Percentiles rank a stretch among this genome's conserved stretches.
phyloP scores from a whole-genome alignment of 2,888 invertebrate genomes.

The Ceriagrion tenellum region DNA sequence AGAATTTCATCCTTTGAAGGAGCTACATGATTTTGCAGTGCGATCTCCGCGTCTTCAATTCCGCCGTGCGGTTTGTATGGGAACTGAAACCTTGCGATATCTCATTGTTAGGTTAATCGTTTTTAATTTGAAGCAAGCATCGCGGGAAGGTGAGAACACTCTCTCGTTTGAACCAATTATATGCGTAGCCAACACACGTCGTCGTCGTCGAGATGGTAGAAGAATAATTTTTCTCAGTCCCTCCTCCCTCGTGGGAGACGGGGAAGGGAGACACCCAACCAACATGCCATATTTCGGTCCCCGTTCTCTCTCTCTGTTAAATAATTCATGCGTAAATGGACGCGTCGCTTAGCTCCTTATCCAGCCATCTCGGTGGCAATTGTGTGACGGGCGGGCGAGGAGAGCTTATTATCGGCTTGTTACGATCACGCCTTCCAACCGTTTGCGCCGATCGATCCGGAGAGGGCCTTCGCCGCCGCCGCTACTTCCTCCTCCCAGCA shows the following conservation, averaged over 20 bases:
- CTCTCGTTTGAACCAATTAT: slow-evolving; percentile 11
- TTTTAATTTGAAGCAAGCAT: not conserved
- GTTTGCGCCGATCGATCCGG: not conserved
- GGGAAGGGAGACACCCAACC: too few relatives aligned
- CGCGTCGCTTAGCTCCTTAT: slow-evolving; percentile 32
- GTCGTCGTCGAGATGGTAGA: not conserved
- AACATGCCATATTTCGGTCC: not conserved
- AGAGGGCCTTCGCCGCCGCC: not conserved
- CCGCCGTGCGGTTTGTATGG: too few relatives aligned
- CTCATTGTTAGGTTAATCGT: not conserved
- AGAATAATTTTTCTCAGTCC: not conserved
- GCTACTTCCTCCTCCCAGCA: not conserved
- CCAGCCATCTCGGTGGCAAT: slow-evolving; percentile 31
- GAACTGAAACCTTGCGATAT: too few relatives aligned
- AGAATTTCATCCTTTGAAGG: too few relatives aligned
- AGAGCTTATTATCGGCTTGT: slow-evolving; percentile 34
- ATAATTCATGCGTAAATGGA: slow-evolving; percentile 36
- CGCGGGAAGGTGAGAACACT: not conserved
- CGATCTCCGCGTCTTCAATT: too few relatives aligned
- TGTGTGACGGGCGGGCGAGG: not conserved
- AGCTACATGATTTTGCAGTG: too few relatives aligned
- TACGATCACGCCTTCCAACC: not conserved
- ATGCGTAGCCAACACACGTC: slow-evolving; percentile 8
- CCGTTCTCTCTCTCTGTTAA: not conserved
- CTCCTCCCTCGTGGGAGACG: not conserved